Percentiles rank a stretch among this genome's conserved stretches.
phyloP scores from a whole-genome alignment of 2,888 invertebrate species.

The Pseudococcus viburni region DNA sequence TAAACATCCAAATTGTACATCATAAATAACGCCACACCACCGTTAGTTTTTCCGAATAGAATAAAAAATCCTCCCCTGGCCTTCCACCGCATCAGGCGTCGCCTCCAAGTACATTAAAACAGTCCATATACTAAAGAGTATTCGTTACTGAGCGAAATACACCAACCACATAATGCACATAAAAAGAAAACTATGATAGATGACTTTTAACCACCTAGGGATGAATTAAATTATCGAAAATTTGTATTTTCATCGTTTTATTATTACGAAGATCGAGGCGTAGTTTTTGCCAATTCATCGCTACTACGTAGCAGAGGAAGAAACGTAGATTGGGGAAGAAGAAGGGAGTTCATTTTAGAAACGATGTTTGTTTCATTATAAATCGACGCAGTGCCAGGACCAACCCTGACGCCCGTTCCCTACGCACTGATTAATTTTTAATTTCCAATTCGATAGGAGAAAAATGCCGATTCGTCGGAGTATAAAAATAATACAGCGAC shows the following conservation, averaged over 20 bases:
- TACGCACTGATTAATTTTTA: constrained; percentile 23
- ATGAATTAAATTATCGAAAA: constrained; percentile 38
- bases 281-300: constrained; percentile 15
- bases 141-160: not conserved
- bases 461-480: not conserved
- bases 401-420: not conserved
- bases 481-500: not conserved
- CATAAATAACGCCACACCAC: constrained; percentile 4
- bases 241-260: constrained; percentile 36
- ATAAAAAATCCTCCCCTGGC: not conserved
- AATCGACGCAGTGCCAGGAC: not conserved
- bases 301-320: not conserved
- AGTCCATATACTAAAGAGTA: not conserved
- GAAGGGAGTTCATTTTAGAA: not conserved
- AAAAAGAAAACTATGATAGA: constrained; percentile 35
- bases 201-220: constrained; percentile 5
- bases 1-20: constrained; percentile 42
- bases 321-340: not conserved
- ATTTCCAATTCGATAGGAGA: constrained; percentile 17
- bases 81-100: not conserved
- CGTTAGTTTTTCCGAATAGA: constrained; percentile 22
- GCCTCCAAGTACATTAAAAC: constrained; percentile 11
- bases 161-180: not conserved
- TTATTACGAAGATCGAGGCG: not conserved
- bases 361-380: constrained; percentile 36